Evolutionary conservation across 2,888 invertebrate species (phyloP), one percentile per base, ranked within the genome.

Genomic region (Orthosia cruda): DNA sequence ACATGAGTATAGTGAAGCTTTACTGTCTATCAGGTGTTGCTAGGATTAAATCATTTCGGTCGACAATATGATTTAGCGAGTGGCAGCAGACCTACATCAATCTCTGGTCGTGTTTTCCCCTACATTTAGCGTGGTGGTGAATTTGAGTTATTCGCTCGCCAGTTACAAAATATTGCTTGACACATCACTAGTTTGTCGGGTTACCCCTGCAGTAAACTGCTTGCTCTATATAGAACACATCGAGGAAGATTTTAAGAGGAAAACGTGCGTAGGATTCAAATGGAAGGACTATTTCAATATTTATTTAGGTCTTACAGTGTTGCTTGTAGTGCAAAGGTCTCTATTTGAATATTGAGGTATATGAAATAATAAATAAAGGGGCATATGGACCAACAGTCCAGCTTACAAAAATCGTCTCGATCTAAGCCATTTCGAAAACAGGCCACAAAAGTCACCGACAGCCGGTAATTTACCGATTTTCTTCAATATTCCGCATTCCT

Each of bases 11-110:
- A 16, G 69, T 54, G 26, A 61, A 70, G 73, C 50, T 70, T 50
- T 68, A 40, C 49, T 66, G 59, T 68, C 47, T 74, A 86, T 84
- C 66, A 74, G 74, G 63, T 77, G 68, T 73, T 61, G 63, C 62
- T 73, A 13, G 76, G 66, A 80, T 83, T 87, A 86, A 85, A 86
- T 86, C 83, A 87, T 85, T 84, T 76, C 71, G 73, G 73, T 74
- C 71, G 80, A 83, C 83, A 85, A 87, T 85, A 76, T 87, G 87
- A 85, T 86, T 86, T 87, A 87, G 62, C 69, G 70, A 76, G 77
- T 80, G 75, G 74, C 58, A 74, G 55, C 57, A 62, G 54, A 73
- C 77, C 81, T 58, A 78, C 75, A 86, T 85, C 84, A 84, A 81
- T 86, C 84, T 75, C 64, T 74, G 63, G 74, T 66, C 71, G 52